These are phyloP conservation scores for Yoshiicerus persimilis DNA, from an alignment of 1,140 invertebrate species.

Conservation along the genomic window DNA sequence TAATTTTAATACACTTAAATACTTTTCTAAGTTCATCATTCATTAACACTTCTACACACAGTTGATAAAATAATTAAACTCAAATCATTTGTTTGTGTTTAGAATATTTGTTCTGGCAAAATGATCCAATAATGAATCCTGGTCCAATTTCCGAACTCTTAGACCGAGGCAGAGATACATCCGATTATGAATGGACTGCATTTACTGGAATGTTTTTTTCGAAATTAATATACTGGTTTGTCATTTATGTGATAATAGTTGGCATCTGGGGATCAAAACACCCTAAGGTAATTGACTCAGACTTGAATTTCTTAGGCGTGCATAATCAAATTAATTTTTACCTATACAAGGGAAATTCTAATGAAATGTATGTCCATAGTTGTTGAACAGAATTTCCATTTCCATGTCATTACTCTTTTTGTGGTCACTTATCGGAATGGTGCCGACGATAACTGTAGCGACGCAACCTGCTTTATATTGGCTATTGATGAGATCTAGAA, in stretches of 20 bases:
- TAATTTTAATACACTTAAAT: no score
- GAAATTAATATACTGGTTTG: conserved; percentile 54
- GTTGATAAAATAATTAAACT: no score
- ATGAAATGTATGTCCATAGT: neutral
- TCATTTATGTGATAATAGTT: conserved; percentile 54
- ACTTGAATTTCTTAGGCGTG: neutral
- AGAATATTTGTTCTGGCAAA: conserved; percentile 28
- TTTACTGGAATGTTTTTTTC: conserved; percentile 55
- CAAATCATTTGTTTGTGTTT: neutral
- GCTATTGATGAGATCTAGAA: conserved; percentile 51
- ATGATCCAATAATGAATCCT: conserved; percentile 41
- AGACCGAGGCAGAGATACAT: conserved; percentile 56
- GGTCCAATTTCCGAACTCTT: conserved; percentile 45
- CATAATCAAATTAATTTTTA: no score
- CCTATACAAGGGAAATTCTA: no score
- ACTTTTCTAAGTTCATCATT: no score
- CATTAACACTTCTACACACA: no score
- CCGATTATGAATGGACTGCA: conserved; percentile 61
- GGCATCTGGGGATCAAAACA: neutral
- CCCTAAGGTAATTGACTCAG: conserved; percentile 17
- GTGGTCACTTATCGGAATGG: conserved; percentile 51
- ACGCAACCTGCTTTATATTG: conserved; percentile 54
- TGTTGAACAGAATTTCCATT: conserved; percentile 41
- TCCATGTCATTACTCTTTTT: conserved; percentile 51
- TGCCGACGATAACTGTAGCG: conserved; percentile 52